Conservation (phyloP, 1,140 invertebrate genomes). For the Teleopsis dalmanni region DNA sequence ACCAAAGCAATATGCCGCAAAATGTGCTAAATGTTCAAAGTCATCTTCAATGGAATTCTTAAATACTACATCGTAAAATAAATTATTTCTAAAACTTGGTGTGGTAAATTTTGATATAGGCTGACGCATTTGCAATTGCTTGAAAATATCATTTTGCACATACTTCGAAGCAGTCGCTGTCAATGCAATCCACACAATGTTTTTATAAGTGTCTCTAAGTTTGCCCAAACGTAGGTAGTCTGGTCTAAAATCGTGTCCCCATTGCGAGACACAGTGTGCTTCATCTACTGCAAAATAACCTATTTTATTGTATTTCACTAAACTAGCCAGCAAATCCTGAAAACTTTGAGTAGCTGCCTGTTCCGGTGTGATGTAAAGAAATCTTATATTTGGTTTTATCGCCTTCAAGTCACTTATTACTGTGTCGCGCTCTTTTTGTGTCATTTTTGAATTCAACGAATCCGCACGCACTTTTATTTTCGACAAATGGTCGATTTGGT, state of each 20-base stretch:
- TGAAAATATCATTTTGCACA: conserved; percentile 61
- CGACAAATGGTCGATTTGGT: conserved; percentile 65
- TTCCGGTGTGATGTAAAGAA: conserved; percentile 90
- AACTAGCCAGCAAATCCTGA: conserved; percentile 54
- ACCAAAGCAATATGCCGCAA: conserved; percentile 45
- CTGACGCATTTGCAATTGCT: conserved; percentile 56
- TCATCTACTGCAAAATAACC: conserved; percentile 89
- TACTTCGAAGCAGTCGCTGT: conserved; percentile 88
- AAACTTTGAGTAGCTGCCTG: conserved; percentile 73
- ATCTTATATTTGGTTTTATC: conserved; percentile 60
- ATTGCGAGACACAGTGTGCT: conserved; percentile 95
- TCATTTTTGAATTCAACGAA: conserved; percentile 84
- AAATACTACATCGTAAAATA: conserved; percentile 79
- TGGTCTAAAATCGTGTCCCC: conserved; percentile 95
- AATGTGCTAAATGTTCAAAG: conserved; percentile 62
- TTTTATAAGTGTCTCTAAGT: conserved; percentile 60
- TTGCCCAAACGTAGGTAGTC: conserved; percentile 85
- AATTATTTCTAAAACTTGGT: conserved; percentile 73
- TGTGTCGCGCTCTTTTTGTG: conserved; percentile 59
- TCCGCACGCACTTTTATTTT: conserved; percentile 67
- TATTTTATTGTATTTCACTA: conserved; percentile 59
- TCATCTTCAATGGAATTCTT: conserved; percentile 73
- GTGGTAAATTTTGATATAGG: conserved; percentile 56
- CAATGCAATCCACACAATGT: conserved; percentile 78
- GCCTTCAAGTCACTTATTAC: conserved; percentile 67